These are phyloP conservation scores for Strongylocentrotus purpuratus DNA, from an alignment of 35 echinoderm and acorn worm species.

Conservation along the genomic window DNA sequence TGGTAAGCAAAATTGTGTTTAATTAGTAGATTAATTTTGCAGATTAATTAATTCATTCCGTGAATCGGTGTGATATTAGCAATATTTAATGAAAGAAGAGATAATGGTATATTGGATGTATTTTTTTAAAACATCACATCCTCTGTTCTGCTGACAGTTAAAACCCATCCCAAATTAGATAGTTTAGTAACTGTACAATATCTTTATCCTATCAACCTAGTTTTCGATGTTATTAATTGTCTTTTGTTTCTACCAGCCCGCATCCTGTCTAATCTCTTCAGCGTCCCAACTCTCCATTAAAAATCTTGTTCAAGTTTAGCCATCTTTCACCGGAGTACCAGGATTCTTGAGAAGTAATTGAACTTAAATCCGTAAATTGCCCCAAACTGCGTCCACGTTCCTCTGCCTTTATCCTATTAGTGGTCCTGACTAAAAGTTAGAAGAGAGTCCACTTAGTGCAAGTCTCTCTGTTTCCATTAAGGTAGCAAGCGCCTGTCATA, in stretches of 20 bases:
- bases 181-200: not conserved
- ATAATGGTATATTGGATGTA: too few relatives aligned
- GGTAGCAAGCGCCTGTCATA: not conserved
- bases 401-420: slow-evolving; percentile 18
- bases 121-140: too few relatives aligned
- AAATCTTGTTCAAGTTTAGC: not conserved
- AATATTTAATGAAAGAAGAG: too few relatives aligned
- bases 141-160: too few relatives aligned
- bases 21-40: too few relatives aligned
- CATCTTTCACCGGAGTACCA: not conserved
- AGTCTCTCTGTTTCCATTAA: slow-evolving; percentile 31
- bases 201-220: slow-evolving; percentile 28
- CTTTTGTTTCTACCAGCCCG: not conserved
- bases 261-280: not conserved
- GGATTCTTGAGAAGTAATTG: slow-evolving; percentile 25
- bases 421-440: not conserved
- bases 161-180: not conserved
- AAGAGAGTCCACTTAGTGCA: not conserved
- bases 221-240: slow-evolving; percentile 13
- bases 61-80: too few relatives aligned
- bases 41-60: too few relatives aligned
- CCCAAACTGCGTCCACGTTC: slow-evolving; percentile 40
- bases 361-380: slow-evolving; percentile 42
- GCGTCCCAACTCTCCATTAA: not conserved
- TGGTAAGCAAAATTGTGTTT: too few relatives aligned